These are phyloP conservation scores for Endotricha flammealis DNA, from an alignment of 2,888 invertebrate species.

Conservation along the genomic window DNA sequence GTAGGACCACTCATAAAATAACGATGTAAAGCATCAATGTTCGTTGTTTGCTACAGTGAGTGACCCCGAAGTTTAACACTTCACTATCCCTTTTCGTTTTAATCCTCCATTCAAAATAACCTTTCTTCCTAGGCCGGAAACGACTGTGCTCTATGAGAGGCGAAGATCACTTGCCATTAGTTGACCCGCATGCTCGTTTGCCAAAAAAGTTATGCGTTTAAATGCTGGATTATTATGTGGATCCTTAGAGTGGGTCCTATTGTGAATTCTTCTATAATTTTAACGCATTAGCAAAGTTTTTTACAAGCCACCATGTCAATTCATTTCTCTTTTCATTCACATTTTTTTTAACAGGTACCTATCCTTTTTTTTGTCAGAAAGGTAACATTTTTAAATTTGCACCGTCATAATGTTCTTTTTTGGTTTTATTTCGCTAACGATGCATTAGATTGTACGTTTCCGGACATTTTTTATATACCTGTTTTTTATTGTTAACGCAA, in stretches of 20 bases:
- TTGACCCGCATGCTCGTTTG: too few species aligned
- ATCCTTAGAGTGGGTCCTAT: constrained; percentile 25
- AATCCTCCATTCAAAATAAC: too few species aligned
- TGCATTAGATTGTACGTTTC: constrained; percentile 52
- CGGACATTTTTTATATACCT: constrained; percentile 32
- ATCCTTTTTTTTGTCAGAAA: constrained; percentile 23
- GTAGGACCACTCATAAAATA: too few species aligned
- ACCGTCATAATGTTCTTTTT: constrained; percentile 60
- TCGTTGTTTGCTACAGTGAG: too few species aligned
- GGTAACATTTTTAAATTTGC: constrained; percentile 55
- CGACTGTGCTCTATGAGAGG: too few species aligned
- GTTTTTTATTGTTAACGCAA: constrained; percentile 12
- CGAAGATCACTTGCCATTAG: too few species aligned
- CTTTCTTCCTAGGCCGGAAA: too few species aligned
- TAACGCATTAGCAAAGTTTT: constrained; percentile 54
- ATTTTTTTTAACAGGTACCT: constrained; percentile 40
- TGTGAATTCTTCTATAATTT: constrained; percentile 42
- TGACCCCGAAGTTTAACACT: too few species aligned
- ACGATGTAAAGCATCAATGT: too few species aligned
- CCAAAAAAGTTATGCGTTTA: too few species aligned
- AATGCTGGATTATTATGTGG: too few species aligned
- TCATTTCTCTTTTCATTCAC: constrained; percentile 59
- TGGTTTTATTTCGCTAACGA: constrained; percentile 61
- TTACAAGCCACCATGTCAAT: constrained; percentile 52
- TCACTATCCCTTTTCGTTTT: too few species aligned